These are phyloP conservation scores for Xanthia togata DNA, from an alignment of 2,888 invertebrate genomes.

Conservation along the genomic window DNA sequence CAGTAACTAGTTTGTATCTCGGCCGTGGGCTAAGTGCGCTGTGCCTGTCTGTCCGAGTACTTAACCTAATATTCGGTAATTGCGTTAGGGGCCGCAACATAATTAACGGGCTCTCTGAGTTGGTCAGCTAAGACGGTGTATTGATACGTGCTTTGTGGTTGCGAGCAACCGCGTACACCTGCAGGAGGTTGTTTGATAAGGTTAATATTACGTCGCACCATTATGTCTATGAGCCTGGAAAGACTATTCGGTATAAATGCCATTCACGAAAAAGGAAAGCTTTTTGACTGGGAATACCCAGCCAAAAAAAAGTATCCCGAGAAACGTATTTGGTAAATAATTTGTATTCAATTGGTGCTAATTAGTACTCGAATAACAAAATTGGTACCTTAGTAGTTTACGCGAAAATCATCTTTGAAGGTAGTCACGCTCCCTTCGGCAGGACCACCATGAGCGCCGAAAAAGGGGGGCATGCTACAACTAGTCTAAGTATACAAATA, in stretches of 20 bases:
- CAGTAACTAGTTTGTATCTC: conserved; percentile 86
- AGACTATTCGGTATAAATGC: background rate
- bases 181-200: background rate
- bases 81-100: conserved; percentile 85
- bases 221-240: background rate
- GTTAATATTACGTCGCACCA: background rate
- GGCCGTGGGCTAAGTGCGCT: conserved; percentile 83
- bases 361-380: no score
- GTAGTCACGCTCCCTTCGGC: no score
- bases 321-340: no score
- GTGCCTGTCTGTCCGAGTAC: conserved; percentile 81
- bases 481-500: no score
- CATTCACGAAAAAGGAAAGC: background rate
- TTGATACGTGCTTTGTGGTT: conserved; percentile 81
- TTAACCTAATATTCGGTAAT: conserved; percentile 89
- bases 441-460: no score
- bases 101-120: conserved; percentile 84
- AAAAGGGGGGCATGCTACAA: no score
- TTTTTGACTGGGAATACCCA: background rate
- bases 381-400: no score
- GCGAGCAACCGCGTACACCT: conserved; percentile 30
- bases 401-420: no score
- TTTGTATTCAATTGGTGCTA: no score
- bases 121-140: conserved; percentile 82
- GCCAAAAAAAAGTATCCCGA: no score